These are phyloP conservation scores for Calonectris borealis DNA, from an alignment of 2,113 vertebrate genomes.

Conservation along the genomic window DNA sequence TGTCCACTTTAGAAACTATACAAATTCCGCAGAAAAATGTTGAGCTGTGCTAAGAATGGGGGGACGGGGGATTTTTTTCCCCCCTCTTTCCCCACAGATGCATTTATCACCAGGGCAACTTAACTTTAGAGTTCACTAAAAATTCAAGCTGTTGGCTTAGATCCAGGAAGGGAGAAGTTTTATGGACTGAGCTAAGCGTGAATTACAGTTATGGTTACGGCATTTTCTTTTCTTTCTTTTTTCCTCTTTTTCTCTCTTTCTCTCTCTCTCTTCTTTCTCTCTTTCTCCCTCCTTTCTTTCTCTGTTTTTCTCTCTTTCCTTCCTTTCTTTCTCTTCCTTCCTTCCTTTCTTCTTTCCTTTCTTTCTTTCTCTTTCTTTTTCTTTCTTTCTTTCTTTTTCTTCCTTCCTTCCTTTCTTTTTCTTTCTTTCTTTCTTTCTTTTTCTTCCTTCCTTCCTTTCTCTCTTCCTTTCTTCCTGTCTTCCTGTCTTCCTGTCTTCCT, in stretches of 20 bases:
- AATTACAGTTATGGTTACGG: slow-evolving; percentile 9
- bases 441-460: rapidly evolving
- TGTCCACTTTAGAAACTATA: background rate
- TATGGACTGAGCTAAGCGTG: slow-evolving; percentile 58
- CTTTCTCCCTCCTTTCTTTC: rapidly evolving
- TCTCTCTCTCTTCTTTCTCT: too few relatives aligned
- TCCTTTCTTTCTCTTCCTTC: background rate
- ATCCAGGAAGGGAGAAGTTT: slow-evolving; percentile 49
- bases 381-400: background rate
- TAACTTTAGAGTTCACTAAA: slow-evolving; percentile 28
- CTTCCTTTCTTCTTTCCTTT: rapidly evolving
- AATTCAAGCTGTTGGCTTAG: slow-evolving; percentile 21
- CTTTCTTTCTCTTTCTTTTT: background rate
- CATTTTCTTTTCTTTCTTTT: too few relatives aligned
- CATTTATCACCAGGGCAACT: slow-evolving; percentile 48
- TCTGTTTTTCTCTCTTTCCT: background rate
- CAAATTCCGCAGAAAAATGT: background rate
- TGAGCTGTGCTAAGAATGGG: background rate
- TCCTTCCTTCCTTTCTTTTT: rapidly evolving
- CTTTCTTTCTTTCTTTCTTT: too few relatives aligned
- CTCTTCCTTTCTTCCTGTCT: too few relatives aligned
- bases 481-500: too few relatives aligned
- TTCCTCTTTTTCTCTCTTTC: rapidly evolving
- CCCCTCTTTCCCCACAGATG: background rate
- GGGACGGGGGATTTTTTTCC: background rate